Percentiles rank a stretch among this genome's conserved stretches.
Conservation (phyloP, 1,140 invertebrate species). For the Muscidifurax raptorellus region DNA sequence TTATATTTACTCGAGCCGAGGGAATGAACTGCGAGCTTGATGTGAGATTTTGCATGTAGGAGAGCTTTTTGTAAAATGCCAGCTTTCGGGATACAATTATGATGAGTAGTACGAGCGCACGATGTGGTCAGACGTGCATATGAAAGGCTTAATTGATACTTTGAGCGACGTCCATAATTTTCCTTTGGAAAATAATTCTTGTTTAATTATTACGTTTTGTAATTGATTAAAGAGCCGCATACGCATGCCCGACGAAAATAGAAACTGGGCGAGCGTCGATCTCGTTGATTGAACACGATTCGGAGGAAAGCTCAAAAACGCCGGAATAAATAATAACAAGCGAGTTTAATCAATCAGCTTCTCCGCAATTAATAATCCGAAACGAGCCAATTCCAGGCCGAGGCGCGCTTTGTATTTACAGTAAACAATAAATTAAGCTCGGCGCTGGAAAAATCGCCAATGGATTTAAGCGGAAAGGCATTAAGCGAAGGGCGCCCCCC, state of each 20-base stretch:
- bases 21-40: slow-evolving; percentile 12
- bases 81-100: too few relatives aligned
- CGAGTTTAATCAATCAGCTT: not conserved
- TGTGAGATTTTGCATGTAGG: not conserved
- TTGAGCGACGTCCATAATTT: not conserved
- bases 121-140: too few relatives aligned
- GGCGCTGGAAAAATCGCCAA: slow-evolving; percentile 40
- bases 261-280: not conserved
- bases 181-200: not conserved
- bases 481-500: slow-evolving; percentile 42
- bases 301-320: too few relatives aligned
- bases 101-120: too few relatives aligned
- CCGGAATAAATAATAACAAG: not conserved
- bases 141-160: too few relatives aligned
- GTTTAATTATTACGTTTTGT: not conserved
- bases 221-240: not conserved
- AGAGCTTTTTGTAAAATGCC: too few relatives aligned
- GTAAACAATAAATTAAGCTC: slow-evolving; percentile 49
- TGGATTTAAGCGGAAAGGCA: slow-evolving; percentile 47
- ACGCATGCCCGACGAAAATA: not conserved
- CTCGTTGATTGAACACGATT: not conserved
- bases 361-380: slow-evolving; percentile 36
- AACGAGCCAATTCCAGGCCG: not conserved
- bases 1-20: slow-evolving; percentile 18
- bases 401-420: not conserved